phyloP scores from a whole-genome alignment of 2,888 invertebrate genomes.

The Acleris literana region DNA sequence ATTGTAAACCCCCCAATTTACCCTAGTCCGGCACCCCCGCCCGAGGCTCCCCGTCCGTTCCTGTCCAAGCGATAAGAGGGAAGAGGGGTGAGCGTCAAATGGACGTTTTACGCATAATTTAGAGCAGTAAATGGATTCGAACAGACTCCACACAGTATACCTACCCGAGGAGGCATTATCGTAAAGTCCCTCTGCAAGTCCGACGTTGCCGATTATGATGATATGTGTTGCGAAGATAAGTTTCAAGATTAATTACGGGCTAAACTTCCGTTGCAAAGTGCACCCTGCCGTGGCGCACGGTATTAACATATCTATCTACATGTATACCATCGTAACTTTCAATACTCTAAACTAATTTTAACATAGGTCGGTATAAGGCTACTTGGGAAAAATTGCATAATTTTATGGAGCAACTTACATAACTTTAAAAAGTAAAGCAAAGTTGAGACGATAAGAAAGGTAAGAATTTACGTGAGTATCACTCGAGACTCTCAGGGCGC shows the following conservation, averaged over 20 bases:
- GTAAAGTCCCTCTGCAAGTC: conserved; percentile 40
- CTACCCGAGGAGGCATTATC: conserved; percentile 63
- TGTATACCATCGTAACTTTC: too few relatives aligned
- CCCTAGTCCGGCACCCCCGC: conserved; percentile 83
- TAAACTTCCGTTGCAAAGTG: conserved; percentile 13
- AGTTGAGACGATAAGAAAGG: conserved; percentile 32
- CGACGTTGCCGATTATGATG: conserved; percentile 33
- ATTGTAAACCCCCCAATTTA: conserved; percentile 76
- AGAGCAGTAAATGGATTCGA: conserved; percentile 84
- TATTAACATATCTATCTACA: neutral
- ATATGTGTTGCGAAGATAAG: conserved; percentile 31
- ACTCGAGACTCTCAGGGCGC: conserved; percentile 19
- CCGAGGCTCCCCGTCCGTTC: conserved; percentile 75
- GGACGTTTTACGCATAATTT: conserved; percentile 85
- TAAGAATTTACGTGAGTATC: conserved; percentile 25
- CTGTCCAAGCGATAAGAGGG: conserved; percentile 84
- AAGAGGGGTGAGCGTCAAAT: conserved; percentile 83
- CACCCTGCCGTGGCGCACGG: neutral
- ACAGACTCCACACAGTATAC: conserved; percentile 77
- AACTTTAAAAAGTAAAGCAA: conserved; percentile 35
- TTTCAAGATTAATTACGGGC: conserved; percentile 17
- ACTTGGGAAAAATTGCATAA: conserved; percentile 30
- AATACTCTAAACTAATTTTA: too few relatives aligned
- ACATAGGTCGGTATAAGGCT: conserved; percentile 23
- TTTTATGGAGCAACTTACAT: conserved; percentile 33